Base-by-base conservation (phyloP, 2,113 vertebrate species). In the Phodopus roborovskii region DNA sequence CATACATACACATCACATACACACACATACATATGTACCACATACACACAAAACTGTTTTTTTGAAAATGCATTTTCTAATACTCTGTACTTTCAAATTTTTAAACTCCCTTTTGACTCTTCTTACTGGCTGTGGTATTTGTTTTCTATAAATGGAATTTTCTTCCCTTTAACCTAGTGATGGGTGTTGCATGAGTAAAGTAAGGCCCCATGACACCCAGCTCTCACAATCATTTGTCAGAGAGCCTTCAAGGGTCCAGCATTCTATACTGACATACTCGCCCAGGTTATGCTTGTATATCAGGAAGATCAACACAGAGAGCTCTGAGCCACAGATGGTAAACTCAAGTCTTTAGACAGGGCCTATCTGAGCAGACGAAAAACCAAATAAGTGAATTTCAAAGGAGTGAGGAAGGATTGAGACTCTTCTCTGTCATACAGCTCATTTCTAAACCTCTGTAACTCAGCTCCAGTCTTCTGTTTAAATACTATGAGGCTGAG, bases 381-480 rank as follows among this genome's bases (percentile, higher is more conserved):
- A 98, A 98, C 96, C 96, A 97, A 97, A 96, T 96, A 97, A 97
- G 97, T 94, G 97, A 91, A 89, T 74, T 97, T 97, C 97, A 98
- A 97, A 92, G 15, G 88, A 97, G 91, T 97, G 95, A 97, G 88
- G 96, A 96, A 94, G 91, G 98, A 79, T 88, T 97, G 94, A 97
- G 97, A 86, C 96, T 98, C 96, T 96, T 97, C 96, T 97, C 84
- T 95, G 95, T 96, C 97, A 87, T 90, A 94, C 90, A 97, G 93
- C 83, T 94, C 82, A 96, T 97, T 96, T 97, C 95, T 97, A 97
- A 96, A 95, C 90, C 97, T 93, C 97, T 97, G 90, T 95, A 97
- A 97, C 98, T 98, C 92, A 94, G 97, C 93, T 97, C 96, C 56
- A 97, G 75, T 94, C 93, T 90, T 82, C 58, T 74, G 96, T 97